A percentile compares a stretch with the other conserved stretches of the same genome.
phyloP scores from a whole-genome alignment of 2,113 vertebrate species.

The Colossoma macropomum region DNA sequence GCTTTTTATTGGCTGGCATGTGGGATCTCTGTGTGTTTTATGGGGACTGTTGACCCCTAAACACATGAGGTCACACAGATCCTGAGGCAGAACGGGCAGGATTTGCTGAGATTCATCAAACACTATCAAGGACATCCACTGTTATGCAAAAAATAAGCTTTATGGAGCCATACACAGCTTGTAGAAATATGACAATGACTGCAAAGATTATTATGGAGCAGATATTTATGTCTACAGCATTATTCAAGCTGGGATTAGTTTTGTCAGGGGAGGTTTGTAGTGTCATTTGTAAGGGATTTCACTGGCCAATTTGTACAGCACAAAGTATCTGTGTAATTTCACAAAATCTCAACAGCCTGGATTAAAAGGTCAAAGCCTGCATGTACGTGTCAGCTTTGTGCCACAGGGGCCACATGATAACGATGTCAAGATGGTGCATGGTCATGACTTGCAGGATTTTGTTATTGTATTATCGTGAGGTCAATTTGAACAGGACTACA shows the following conservation, averaged over 20 bases:
- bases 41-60: conserved; percentile 24
- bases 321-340: neutral
- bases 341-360: neutral
- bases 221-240: neutral
- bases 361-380: neutral
- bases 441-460: no score
- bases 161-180: neutral
- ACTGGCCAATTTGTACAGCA: neutral
- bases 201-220: conserved; percentile 16
- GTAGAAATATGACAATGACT: neutral
- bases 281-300: neutral
- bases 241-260: neutral
- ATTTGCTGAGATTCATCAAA: neutral
- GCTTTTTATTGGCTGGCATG: conserved; percentile 48
- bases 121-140: neutral
- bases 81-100: neutral
- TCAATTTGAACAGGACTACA: no score
- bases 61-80: neutral
- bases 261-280: neutral
- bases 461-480: no score
- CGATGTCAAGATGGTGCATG: no score
- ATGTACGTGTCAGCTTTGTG: no score
- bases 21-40: conserved; percentile 36
- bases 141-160: neutral
- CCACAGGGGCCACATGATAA: no score